phyloP scores from a whole-genome alignment of 2,113 vertebrate species.

The Rhodinocichla rosea region DNA sequence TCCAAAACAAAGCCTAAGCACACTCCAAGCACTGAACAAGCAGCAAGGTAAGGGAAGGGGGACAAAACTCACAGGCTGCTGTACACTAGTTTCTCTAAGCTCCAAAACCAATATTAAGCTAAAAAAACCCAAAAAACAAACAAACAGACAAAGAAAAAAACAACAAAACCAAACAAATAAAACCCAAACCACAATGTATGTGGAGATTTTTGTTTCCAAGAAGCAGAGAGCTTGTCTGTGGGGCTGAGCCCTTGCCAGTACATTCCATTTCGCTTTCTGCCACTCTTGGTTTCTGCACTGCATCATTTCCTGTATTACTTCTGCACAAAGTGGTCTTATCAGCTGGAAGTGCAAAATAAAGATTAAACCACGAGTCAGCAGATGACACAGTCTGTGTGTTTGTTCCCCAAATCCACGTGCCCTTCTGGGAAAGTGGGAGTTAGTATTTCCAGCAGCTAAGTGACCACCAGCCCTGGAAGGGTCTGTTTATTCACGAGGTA shows the following conservation, averaged over 20 bases:
- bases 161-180: neutral
- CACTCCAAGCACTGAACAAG: neutral
- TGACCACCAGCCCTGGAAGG: neutral
- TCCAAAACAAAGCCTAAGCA: neutral
- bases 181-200: neutral
- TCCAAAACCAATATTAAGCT: neutral
- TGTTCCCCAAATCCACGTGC: constrained; percentile 51
- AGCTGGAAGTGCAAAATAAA: constrained; percentile 73
- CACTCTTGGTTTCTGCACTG: constrained; percentile 64
- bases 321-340: constrained; percentile 73
- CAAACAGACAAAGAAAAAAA: neutral
- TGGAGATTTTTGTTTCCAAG: neutral
- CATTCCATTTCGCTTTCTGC: constrained; percentile 64
- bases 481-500: neutral
- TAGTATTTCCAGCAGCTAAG: neutral
- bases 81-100: neutral
- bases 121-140: neutral
- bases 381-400: neutral
- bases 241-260: constrained; percentile 44
- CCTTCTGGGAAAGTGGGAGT: constrained; percentile 14
- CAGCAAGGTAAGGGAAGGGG: neutral
- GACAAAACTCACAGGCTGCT: neutral
- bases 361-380: constrained; percentile 69
- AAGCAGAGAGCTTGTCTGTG: neutral
- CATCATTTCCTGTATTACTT: constrained; percentile 74